phyloP scores from a whole-genome alignment of 2,888 invertebrate genomes.

The Tinea trinotella region DNA sequence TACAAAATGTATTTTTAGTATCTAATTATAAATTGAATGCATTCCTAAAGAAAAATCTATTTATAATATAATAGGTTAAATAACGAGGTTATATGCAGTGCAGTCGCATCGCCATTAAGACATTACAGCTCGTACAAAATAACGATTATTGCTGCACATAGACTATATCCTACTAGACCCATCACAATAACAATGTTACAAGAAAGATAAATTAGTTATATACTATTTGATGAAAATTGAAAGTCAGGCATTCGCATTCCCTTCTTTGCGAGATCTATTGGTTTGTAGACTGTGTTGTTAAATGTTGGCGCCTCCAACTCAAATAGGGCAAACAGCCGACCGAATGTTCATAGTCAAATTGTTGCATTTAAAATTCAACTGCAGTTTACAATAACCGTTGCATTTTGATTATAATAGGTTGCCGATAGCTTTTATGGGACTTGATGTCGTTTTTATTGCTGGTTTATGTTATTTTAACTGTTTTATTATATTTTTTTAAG shows the following conservation, averaged over 20 bases:
- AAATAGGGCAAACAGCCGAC: background rate
- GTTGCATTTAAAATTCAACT: constrained; percentile 1
- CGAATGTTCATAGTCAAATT: constrained; percentile 12
- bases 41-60: background rate
- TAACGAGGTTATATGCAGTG: constrained; percentile 8
- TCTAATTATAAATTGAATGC: too few relatives aligned
- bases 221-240: too few relatives aligned
- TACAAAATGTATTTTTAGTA: too few relatives aligned
- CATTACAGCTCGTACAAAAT: constrained; percentile 3
- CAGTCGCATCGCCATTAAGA: background rate
- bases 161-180: too few relatives aligned
- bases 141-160: background rate
- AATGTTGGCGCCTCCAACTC: background rate
- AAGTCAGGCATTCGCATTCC: too few relatives aligned
- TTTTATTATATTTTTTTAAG: too few relatives aligned
- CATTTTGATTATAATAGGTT: background rate
- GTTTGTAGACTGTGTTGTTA: too few relatives aligned
- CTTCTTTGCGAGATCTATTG: too few relatives aligned
- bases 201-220: too few relatives aligned
- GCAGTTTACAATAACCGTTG: background rate
- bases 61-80: constrained; percentile 17
- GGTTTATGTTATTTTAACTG: too few relatives aligned
- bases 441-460: too few relatives aligned
- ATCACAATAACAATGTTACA: too few relatives aligned
- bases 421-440: constrained; percentile 2